Evolutionary conservation across 2,888 invertebrate species (phyloP).

Genomic region (Mystacides longicornis): DNA sequence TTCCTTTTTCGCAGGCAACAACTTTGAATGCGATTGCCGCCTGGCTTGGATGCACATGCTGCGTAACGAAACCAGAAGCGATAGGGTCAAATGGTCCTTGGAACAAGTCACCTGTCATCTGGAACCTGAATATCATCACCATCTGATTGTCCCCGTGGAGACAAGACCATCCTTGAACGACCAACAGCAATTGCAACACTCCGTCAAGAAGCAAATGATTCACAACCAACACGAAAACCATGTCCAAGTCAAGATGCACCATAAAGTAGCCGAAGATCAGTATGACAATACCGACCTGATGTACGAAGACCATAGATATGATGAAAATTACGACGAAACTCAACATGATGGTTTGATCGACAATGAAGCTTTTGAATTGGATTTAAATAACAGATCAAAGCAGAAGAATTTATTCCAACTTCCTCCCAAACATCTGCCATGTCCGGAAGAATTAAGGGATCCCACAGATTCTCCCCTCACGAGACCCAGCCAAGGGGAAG

Average conservation of each 20-base stretch:
- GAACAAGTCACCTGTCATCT: conserved; percentile 66
- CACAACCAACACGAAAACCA: conserved; percentile 11
- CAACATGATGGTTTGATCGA: conserved; percentile 19
- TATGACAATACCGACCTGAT: conserved; percentile 5
- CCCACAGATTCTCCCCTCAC: conserved; percentile 19
- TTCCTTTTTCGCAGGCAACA: conserved; percentile 57
- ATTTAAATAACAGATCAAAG: conserved; percentile 2
- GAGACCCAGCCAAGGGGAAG: conserved; percentile 22
- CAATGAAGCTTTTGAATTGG: background rate
- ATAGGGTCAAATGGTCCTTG: conserved; percentile 56
- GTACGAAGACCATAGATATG: conserved; percentile 14
- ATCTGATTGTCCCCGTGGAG: background rate
- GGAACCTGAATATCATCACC: conserved; percentile 38
- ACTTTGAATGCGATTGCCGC: conserved; percentile 76
- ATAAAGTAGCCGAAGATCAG: conserved; percentile 2
- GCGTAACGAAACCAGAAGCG: conserved; percentile 65
- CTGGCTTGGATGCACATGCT: conserved; percentile 73
- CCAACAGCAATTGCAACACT: conserved; percentile 7
- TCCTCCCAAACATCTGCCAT: conserved; percentile 41
- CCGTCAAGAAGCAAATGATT: conserved; percentile 10
- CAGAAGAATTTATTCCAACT: conserved; percentile 37
- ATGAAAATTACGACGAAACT: conserved; percentile 12
- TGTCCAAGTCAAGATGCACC: conserved; percentile 7
- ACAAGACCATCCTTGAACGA: background rate
- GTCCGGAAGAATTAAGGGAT: conserved; percentile 40